Evolutionary conservation across 2,113 vertebrate genomes (phyloP), one percentile per base, ranked within the genome.

Genomic region (Lethenteron camtschaticum): DNA sequence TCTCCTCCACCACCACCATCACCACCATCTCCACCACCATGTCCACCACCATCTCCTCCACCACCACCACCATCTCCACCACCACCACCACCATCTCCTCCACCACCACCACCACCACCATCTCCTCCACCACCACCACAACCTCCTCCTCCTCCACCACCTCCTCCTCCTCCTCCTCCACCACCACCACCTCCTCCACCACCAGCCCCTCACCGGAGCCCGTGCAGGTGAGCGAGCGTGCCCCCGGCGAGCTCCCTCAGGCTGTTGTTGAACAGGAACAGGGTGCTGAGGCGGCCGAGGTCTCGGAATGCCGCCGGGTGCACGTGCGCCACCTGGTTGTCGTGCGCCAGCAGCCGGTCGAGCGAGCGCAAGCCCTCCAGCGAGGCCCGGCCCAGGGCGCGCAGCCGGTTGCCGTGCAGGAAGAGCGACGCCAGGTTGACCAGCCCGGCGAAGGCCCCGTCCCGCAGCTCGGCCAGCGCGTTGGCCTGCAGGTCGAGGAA

Each of bases 401-500:
- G 87, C 75, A 97, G 90, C 76, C 84, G 88, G 79, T 99, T 99
- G 68, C 91, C 94, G 8, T 99, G 90, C 75, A 99, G 80, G 80
- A 97, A 92, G 73, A 99, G 83, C 78, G 88, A 89, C 0, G 92
- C 95, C 75, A 99, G 92, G 81, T 97, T 97, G 16, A 87, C 89
- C 24, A 97, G 85, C 77, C 96, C 94, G 5, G 88, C 76, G 77
- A 97, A 99, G 72, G 86, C 84, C 77, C 95, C 87, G 0, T 91
- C 85, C 9, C 86, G 85, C 75, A 99, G 81, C 1, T 81, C 81
- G 74, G 86, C 82, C 58, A 99, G 81, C 70, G 83, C 82, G 71
- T 99, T 99, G 77, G 95, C 89, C 81, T 99, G 92, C 74, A 99
- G 83, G 76, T 92, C 96, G 75, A 99, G 89, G 76, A 96, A 89